phyloP scores from a whole-genome alignment of 2,113 vertebrate genomes.

The Rousettus leschenaultii region DNA sequence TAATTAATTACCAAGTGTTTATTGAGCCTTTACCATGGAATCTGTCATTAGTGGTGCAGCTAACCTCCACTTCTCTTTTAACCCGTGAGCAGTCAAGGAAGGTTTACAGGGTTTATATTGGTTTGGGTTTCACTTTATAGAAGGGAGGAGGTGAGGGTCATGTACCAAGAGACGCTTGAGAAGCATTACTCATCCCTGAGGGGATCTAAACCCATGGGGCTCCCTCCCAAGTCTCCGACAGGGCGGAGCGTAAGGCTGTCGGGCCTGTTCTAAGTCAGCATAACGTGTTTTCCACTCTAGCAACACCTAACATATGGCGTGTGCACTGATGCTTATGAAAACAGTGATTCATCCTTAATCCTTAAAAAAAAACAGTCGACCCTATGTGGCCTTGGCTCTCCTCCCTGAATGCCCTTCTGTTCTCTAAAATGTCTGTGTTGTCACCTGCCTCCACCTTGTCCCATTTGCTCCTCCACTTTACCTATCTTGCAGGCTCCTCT shows the following conservation, averaged over 20 bases:
- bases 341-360: slow-evolving; percentile 81
- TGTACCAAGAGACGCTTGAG: not conserved
- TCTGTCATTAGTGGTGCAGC: slow-evolving; percentile 40
- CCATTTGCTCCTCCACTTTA: not conserved
- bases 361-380: slow-evolving; percentile 33
- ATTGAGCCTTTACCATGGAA: slow-evolving; percentile 15
- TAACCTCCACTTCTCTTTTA: slow-evolving; percentile 2
- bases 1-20: slow-evolving; percentile 67
- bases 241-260: slow-evolving; percentile 57
- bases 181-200: slow-evolving; percentile 65
- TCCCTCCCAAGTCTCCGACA: slow-evolving; percentile 30
- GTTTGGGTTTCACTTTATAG: slow-evolving; percentile 57
- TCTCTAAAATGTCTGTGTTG: slow-evolving; percentile 21
- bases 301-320: slow-evolving; percentile 77
- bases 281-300: slow-evolving; percentile 66
- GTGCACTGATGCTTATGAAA: slow-evolving; percentile 75
- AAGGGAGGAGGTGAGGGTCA: not conserved
- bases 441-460: slow-evolving; percentile 35
- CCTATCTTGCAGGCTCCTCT: not conserved
- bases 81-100: not conserved
- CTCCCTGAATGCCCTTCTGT: slow-evolving; percentile 65
- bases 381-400: slow-evolving; percentile 61
- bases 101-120: not conserved
- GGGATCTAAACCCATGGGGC: slow-evolving; percentile 50
- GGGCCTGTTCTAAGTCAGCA: slow-evolving; percentile 58